A percentile compares a stretch with the other conserved stretches of the same genome.
Evolutionary conservation across 2,888 invertebrate genomes (phyloP).

Genomic region (Diplazon laetatorius): DNA sequence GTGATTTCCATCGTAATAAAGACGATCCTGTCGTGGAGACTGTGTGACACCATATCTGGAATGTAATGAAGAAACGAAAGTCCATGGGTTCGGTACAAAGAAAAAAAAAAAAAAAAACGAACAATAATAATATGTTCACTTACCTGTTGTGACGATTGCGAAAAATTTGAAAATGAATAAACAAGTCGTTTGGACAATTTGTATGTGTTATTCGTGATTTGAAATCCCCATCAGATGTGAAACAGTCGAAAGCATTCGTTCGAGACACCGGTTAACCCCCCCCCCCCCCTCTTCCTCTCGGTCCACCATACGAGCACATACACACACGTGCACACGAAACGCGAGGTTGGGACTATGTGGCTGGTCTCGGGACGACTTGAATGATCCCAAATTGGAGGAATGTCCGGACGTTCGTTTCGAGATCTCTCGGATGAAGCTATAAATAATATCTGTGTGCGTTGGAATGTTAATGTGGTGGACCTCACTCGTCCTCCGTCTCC

Average conservation of each 20-base stretch:
- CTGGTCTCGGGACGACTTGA: slow-evolving; percentile 50
- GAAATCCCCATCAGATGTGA: slow-evolving; percentile 48
- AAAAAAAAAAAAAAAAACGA: neutral
- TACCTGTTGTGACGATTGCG: neutral
- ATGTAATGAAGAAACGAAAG: neutral
- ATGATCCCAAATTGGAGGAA: slow-evolving; percentile 77
- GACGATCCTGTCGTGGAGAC: neutral
- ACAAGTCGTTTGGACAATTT: neutral
- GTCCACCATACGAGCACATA: too few relatives aligned
- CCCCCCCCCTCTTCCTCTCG: too few relatives aligned
- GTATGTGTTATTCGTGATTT: neutral
- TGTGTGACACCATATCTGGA: neutral
- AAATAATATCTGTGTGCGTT: slow-evolving; percentile 76
- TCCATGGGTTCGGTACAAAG: neutral
- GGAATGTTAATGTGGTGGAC: slow-evolving; percentile 78
- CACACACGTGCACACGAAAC: slow-evolving; percentile 15
- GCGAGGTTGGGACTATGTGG: neutral
- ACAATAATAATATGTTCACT: too few relatives aligned
- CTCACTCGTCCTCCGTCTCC: slow-evolving; percentile 38
- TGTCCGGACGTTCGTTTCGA: slow-evolving; percentile 78
- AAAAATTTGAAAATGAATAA: neutral
- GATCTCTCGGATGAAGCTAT: slow-evolving; percentile 79
- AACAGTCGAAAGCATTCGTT: slow-evolving; percentile 44
- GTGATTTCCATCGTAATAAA: neutral
- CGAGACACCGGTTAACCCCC: slow-evolving; percentile 40